Evolutionary conservation across 2,888 invertebrate species (phyloP), one percentile per base, ranked within the genome.

Genomic region (Scaptomyza caliginosa): DNA sequence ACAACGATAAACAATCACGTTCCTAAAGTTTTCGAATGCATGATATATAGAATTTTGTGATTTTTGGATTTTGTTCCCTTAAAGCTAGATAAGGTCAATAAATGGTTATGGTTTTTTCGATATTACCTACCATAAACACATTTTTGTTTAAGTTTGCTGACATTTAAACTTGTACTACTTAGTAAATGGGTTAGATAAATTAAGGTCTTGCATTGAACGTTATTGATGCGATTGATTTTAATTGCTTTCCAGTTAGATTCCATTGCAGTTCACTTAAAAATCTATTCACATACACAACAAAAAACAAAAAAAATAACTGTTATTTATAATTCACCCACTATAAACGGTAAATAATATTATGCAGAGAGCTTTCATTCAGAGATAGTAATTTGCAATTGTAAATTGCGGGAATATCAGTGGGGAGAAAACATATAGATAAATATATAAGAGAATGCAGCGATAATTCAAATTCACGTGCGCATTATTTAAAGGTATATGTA

Each of bases 401-500:
- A 67, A 67, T 62, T 57, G 46, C 42, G 36, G n/a, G 34, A 62
- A 59, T 52, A 62, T 19, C 23, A 45, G 42, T 11, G 16, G 16
- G 34, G 43, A 40, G 30, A 26, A 23, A 52, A 52, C 16, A 34
- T 21, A n/a, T n/a, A n/a, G n/a, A n/a, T 48, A 36, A 3, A n/a
- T 34, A n/a, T n/a, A n/a, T n/a, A n/a, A 51, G 46, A 38, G 40
- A 34, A 23, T 10, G 42, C 28, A 50, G 50, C 26, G 24, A 43
- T 10, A 39, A 69, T 56, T 50, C 45, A 16, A 32, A 39, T 62
- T 82, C 63, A 85, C 79, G 81, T 79, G 77, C 28, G 23, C 59
- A 19, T 46, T 52, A 7, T 17, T 43, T n/a, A 17, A 43, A 43
- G 7, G 7, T 17, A 11, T 26, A 67, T 78, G 66, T 67, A 74